A percentile compares a stretch with the other conserved stretches of the same genome.
phyloP scores from a whole-genome alignment of 2,888 invertebrate species.

The Vesta saturnalis region DNA sequence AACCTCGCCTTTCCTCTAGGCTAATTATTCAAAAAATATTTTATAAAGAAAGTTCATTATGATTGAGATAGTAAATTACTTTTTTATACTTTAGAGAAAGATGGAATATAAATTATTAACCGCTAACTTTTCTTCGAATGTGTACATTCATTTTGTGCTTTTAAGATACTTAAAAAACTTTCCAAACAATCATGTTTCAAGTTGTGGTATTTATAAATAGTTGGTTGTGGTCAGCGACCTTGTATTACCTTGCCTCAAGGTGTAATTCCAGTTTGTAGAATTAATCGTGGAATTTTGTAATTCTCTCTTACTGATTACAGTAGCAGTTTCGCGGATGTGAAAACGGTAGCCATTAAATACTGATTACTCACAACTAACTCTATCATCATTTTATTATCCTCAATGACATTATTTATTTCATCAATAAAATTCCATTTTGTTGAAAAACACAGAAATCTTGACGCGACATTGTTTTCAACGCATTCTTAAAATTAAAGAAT shows the following conservation, averaged over 20 bases:
- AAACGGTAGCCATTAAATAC: background rate
- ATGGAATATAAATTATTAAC: background rate
- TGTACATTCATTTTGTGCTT: no score
- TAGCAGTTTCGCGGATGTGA: slow-evolving; percentile 5
- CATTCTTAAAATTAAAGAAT: no score
- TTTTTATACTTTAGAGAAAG: no score
- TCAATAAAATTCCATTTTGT: no score
- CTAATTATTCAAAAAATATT: background rate
- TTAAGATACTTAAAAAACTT: slow-evolving; percentile 21
- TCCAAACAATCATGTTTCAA: slow-evolving; percentile 26
- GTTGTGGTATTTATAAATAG: slow-evolving; percentile 16
- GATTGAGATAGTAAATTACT: background rate
- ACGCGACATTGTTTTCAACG: no score
- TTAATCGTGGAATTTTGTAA: slow-evolving; percentile 15
- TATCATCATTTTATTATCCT: no score
- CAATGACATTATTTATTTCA: no score
- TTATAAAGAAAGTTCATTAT: background rate
- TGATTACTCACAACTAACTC: no score
- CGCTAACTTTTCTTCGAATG: slow-evolving; percentile 6
- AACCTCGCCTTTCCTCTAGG: slow-evolving; percentile 25
- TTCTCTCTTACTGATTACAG: slow-evolving; percentile 8
- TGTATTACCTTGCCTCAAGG: slow-evolving; percentile 35
- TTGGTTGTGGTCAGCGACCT: slow-evolving; percentile 38
- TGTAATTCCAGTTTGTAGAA: slow-evolving; percentile 28
- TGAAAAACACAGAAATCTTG: no score